Evolutionary conservation across 2,113 vertebrate species (phyloP), one percentile per base, ranked within the genome.

Genomic region (Oxygymnocypris stewartii): DNA sequence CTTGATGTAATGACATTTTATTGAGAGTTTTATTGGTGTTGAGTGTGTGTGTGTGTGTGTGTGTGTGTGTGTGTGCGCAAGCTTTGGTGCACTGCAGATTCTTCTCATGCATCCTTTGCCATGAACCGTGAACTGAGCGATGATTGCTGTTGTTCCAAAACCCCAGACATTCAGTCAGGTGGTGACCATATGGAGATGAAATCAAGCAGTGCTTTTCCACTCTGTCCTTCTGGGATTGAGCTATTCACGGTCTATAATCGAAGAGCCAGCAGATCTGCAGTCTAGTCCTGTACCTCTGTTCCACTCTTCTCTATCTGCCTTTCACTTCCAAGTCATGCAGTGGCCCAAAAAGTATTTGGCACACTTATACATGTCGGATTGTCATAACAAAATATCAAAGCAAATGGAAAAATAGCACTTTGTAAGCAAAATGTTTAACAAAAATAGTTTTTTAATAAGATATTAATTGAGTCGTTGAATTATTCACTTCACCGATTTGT

Each of bases 191-290:
- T 86, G 78, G 78, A 59, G 79, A 42, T 77, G 69, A 84, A 69
- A 80, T 81, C 80, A 74, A 84, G 44, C 37, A 1, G 16, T 28
- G n/a, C 84, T 80, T 87, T 57, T 88, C 85, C 89, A 67, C 65
- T 86, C 31, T 87, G 86, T 88, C 86, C 79, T 84, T 18, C 28
- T 88, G 25, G 86, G 67, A 82, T 87, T 83, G 85, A 37, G 20
- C 51, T 76, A 87, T 83, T 91, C 86, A 86, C 57, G 25, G 90
- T 87, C 77, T 80, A 37, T 37, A 85, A 76, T 87, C 40, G 31
- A 81, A 73, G 81, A 87, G 89, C 85, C 90, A 89, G 87, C 89
- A 93, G 89, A 91, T 93, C 88, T 92, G 91, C 86, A 89, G 87
- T 79, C 61, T 87, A 78, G 88, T 79, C 87, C 88, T 86, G 86